Base-by-base conservation (phyloP, 2,888 invertebrate species). In the Pantelozetes paolii region DNA sequence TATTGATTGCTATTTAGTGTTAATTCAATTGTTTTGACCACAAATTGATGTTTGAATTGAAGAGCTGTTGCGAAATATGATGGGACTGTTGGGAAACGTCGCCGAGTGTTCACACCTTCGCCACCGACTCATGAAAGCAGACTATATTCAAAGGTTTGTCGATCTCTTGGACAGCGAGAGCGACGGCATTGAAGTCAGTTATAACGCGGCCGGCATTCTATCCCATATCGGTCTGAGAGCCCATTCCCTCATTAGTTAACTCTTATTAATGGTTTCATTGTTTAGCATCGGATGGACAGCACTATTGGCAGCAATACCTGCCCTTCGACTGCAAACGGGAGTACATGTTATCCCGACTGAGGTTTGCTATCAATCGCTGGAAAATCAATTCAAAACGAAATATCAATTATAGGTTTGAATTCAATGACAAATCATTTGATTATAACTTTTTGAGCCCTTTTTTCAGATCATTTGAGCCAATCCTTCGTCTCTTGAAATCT, bases 101-200 rank as follows among this genome's bases (percentile, higher is more conserved):
- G 96, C 97, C 0, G 98, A 98, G 84, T 97, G 97, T 0, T 87
- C 88, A 74, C 85, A 87, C 77, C 84, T 98, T 26, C 86, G 97
- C 32, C 86, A 88, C 5, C 87, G 90, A 77, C 85, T 98, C 72
- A 93, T 97, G 91, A 89, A 90, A 75, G 84, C 88, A 75, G 87
- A 90, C 78, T 94, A 93, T 82, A 88, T 97, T 42, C 18, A 28
- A 26, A 50, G 64, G 72, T 80, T 73, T 77, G 90, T 91, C 76
- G 87, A 90, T 75, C 86, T 97, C 69, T 85, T 98, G 30, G 89
- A 90, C 79, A 91, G 91, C 0, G 86, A 87, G 57, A 91, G 91
- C 80, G 96, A 97, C 82, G 95, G 94, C 62, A 97, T 98, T 79
- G 97, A 98, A 87, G 95, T 93, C 76, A 92, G 93, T 81, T 96